Conservation (phyloP, 2,797 vertebrate species). For the Pagetopsis macropterus region DNA sequence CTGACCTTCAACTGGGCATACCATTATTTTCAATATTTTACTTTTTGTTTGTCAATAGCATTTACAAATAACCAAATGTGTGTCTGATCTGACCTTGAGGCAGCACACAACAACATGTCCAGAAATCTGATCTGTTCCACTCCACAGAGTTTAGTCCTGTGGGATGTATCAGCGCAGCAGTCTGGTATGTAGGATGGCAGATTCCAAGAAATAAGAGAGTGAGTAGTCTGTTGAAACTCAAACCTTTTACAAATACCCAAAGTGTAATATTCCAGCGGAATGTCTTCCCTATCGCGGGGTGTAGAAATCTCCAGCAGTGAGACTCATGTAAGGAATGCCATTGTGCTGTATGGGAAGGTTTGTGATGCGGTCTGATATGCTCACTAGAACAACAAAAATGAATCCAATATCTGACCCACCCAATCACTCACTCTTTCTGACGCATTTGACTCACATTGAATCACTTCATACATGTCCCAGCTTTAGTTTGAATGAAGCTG, state of each 20-base stretch:
- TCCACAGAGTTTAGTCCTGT: not conserved
- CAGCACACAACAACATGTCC: not conserved
- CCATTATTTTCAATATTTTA: too few relatives aligned
- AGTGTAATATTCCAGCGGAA: constrained; percentile 6
- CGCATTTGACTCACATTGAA: not conserved
- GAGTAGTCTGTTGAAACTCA: constrained; percentile 9
- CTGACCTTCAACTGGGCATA: too few relatives aligned
- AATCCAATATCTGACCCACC: not conserved
- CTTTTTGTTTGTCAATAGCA: not conserved
- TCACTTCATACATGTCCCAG: not conserved
- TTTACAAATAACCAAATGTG: not conserved
- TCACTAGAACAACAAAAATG: not conserved
- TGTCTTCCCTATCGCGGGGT: constrained; percentile 12
- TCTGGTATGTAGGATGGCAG: not conserved
- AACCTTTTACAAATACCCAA: not conserved
- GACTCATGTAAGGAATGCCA: constrained; percentile 12
- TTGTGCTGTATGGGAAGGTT: not conserved
- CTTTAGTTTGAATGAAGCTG: not conserved
- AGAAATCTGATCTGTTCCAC: not conserved
- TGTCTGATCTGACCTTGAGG: not conserved
- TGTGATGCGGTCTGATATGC: not conserved
- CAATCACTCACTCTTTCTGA: not conserved
- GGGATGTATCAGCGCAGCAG: not conserved
- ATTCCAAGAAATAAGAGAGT: constrained; percentile 14
- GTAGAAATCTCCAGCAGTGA: constrained; percentile 13